Percentiles rank a stretch among this genome's conserved stretches.
phyloP scores from a whole-genome alignment of 2,113 vertebrate species.

The Lampris incognitus region DNA sequence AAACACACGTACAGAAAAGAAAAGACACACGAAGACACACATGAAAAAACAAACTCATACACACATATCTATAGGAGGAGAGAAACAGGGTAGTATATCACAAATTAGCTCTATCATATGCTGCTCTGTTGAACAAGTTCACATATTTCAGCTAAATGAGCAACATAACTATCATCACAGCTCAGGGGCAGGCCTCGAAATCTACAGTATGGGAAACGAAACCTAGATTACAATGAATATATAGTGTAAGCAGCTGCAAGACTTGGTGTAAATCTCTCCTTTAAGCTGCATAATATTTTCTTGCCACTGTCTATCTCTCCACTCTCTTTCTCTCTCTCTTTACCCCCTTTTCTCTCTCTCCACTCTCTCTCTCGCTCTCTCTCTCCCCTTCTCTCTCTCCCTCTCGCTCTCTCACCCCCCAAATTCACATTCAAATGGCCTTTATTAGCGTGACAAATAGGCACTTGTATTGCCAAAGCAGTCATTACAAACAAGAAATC shows the following conservation, averaged over 20 bases:
- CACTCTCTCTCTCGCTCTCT: background rate
- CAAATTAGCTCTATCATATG: background rate
- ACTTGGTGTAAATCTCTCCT: background rate
- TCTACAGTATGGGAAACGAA: background rate
- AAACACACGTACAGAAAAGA: background rate
- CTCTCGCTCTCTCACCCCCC: background rate
- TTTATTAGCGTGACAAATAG: too few species aligned
- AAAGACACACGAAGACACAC: background rate
- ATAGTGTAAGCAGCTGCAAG: conserved; percentile 4
- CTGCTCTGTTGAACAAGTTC: too few species aligned
- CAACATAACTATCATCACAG: too few species aligned
- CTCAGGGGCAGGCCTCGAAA: too few species aligned
- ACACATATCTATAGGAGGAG: background rate
- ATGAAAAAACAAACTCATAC: background rate
- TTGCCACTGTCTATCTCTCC: background rate
- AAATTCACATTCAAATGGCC: too few species aligned
- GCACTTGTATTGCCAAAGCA: too few species aligned
- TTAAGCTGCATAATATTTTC: background rate
- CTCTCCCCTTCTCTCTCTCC: background rate
- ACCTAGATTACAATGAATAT: background rate
- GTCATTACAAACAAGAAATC: too few species aligned
- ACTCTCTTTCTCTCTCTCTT: background rate
- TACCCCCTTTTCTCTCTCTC: background rate
- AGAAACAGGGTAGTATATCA: background rate
- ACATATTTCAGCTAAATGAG: too few species aligned